Evolutionary conservation across 2,888 invertebrate genomes (phyloP), one percentile per base, ranked within the genome.

Genomic region (Conus canariensis): DNA sequence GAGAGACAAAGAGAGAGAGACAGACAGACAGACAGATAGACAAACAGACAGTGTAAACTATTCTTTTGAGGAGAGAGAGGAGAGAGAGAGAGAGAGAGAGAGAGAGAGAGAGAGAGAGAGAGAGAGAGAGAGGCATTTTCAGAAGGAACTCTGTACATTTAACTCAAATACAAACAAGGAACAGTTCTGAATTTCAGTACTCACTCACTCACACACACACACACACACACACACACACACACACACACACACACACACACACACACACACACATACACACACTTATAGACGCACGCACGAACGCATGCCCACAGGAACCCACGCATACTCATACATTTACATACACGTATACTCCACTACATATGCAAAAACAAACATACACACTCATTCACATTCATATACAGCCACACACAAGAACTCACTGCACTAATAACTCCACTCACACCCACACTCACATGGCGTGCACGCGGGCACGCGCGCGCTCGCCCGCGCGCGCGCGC

Each of bases 371-470:
- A 82, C 45, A 82, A 25, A 30, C 9, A 82, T 30, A 30, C 82
- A 82, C 82, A 82, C 82, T 10, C 30, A 82, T 30, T 30, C 30
- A 82, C 64, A 70, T 16, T 22, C 74, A 87, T 12, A 56, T 56
- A 87, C 45, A 56, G 30, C 70, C 74, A 70, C 70, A 87, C 74
- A 70, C 58, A 87, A 19, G 16, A 64, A 87, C 87, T 14, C 70
- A 67, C n/a, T 4, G 22, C 64, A 45, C 45, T 3, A 45, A 45
- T 45, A 4, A 87, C 25, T 45, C 45, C 2, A 45, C 45, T 45
- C 45, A 45, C 45, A 45, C 45, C 45, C 45, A 45, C 45, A 45
- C 45, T 45, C 45, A 45, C 45, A 45, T 45, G 45, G 45, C 45
- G 45, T 1, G 45, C 45, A 45, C 45, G 45, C 45, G 4, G 2